Evolutionary conservation across 2,797 vertebrate genomes (phyloP).

Genomic region (Cossypha dichroa): DNA sequence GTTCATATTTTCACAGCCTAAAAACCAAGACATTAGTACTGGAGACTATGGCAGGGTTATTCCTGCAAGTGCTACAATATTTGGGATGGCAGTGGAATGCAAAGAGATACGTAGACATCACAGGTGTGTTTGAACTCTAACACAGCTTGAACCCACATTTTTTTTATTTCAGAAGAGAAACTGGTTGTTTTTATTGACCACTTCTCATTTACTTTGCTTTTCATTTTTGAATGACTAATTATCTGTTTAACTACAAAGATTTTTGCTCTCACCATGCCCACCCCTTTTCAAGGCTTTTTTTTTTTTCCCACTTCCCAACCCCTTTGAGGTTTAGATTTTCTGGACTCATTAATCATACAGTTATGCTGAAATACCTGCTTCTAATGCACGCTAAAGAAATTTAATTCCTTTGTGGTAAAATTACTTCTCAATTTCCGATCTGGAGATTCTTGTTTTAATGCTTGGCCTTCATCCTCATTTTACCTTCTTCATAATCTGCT

Average conservation of each 20-base stretch:
- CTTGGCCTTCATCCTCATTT: neutral
- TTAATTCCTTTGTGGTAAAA: neutral
- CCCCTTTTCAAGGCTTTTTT: neutral
- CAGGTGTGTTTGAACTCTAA: conserved; percentile 78
- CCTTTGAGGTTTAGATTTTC: neutral
- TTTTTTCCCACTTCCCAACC: neutral
- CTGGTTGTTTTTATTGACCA: neutral
- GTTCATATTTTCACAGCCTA: conserved; percentile 63
- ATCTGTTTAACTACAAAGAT: neutral
- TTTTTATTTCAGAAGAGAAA: neutral
- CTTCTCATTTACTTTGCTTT: neutral
- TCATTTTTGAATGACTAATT: neutral
- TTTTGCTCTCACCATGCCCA: neutral
- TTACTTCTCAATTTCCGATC: fast-evolving
- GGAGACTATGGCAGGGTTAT: conserved; percentile 88
- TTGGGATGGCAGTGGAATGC: conserved; percentile 91
- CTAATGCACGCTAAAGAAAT: neutral
- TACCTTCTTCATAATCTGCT: neutral
- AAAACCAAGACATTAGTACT: conserved; percentile 33
- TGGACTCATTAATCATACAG: neutral
- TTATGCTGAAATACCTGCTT: neutral
- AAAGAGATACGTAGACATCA: conserved; percentile 92
- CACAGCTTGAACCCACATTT: neutral
- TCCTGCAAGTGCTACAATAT: conserved; percentile 89
- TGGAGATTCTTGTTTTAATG: neutral